Evolutionary conservation across 2,888 invertebrate species (phyloP).

Genomic region (Emmelina monodactyla): DNA sequence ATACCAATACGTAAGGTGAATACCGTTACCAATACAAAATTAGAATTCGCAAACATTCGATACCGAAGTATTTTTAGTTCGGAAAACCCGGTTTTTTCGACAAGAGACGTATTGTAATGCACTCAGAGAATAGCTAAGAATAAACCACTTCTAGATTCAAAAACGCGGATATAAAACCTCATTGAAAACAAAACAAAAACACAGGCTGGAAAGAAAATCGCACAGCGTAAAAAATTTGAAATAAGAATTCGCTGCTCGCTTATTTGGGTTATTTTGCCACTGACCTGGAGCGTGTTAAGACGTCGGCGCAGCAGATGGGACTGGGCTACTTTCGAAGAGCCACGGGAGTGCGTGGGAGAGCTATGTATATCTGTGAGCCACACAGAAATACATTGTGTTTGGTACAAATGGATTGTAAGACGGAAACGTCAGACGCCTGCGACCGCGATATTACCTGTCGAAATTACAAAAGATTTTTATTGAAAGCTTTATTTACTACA

Average conservation of each 20-base stretch:
- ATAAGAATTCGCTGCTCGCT: not conserved
- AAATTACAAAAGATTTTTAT: no score
- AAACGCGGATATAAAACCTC: no score
- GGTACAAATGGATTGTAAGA: constrained; percentile 50
- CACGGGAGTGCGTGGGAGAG: constrained; percentile 49
- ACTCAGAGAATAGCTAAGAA: constrained; percentile 29
- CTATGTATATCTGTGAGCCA: constrained; percentile 63
- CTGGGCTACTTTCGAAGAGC: constrained; percentile 40
- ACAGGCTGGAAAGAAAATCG: constrained; percentile 21
- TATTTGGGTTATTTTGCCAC: constrained; percentile 17
- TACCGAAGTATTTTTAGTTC: constrained; percentile 60
- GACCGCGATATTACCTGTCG: no score
- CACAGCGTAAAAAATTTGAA: constrained; percentile 29
- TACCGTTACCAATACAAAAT: constrained; percentile 49
- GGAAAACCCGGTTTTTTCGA: constrained; percentile 58
- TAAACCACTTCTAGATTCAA: no score
- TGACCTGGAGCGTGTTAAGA: constrained; percentile 54
- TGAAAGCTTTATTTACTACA: no score
- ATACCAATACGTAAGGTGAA: no score
- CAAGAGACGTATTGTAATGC: constrained; percentile 50
- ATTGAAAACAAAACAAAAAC: no score
- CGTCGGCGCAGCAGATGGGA: constrained; percentile 49
- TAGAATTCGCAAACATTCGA: constrained; percentile 63
- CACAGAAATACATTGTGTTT: constrained; percentile 61
- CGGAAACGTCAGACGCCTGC: constrained; percentile 26